These are phyloP conservation scores for Pristis pectinata DNA, from an alignment of 2,797 vertebrate genomes.

Conservation along the genomic window DNA sequence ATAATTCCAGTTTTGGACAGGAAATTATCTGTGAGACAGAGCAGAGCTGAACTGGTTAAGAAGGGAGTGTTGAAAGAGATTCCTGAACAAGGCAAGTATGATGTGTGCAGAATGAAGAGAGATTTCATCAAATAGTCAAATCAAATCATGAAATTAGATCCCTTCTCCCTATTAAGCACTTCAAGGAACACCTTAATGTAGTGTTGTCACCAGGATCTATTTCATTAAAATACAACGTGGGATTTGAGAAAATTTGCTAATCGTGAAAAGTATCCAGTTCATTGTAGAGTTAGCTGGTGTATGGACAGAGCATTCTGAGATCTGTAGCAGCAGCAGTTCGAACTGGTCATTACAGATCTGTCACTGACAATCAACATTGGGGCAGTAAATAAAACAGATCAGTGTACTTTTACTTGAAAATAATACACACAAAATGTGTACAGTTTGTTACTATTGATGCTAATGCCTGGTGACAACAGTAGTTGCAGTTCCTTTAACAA, in stretches of 20 bases:
- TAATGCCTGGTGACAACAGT: background rate
- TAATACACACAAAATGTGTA: too few relatives aligned
- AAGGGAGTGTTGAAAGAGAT: slow-evolving; percentile 92
- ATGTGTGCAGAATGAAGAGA: slow-evolving; percentile 24
- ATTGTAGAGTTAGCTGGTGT: background rate
- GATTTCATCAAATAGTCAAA: slow-evolving; percentile 14
- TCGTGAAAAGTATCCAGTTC: background rate
- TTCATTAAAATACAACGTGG: background rate
- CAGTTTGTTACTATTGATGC: too few relatives aligned
- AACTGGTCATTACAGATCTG: background rate
- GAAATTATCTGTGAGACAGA: slow-evolving; percentile 95
- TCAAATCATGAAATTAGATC: background rate
- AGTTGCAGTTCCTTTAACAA: background rate
- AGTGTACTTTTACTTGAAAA: background rate
- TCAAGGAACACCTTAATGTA: background rate
- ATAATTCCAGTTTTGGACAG: slow-evolving; percentile 83
- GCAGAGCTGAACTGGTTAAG: slow-evolving; percentile 92
- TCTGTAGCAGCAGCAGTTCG: background rate
- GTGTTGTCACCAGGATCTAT: background rate
- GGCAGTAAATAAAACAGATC: background rate
- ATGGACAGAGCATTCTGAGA: background rate
- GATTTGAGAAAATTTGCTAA: background rate
- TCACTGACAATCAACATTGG: background rate
- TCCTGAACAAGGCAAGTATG: slow-evolving; percentile 77
- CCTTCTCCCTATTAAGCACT: background rate